Evolutionary conservation across 2,888 invertebrate species (phyloP).

Genomic region (Callyntrura guangdongensis): DNA sequence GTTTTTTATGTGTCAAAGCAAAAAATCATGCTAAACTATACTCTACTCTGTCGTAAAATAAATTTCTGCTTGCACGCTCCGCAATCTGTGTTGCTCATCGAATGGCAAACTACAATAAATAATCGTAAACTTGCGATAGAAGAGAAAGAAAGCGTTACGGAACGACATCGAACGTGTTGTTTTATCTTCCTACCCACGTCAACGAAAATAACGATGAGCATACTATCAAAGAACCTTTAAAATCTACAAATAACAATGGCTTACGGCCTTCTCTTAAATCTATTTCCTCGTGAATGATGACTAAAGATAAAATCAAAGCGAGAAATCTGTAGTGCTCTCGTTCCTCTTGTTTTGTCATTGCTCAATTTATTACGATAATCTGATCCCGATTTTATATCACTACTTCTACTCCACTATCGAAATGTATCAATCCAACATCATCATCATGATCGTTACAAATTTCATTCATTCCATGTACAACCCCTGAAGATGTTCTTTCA

Average conservation of each 20-base stretch:
- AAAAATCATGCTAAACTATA: neutral
- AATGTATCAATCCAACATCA: constrained; percentile 17
- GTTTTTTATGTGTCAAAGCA: neutral
- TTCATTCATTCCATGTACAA: neutral
- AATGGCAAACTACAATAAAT: constrained; percentile 35
- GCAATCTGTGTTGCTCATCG: constrained; percentile 10
- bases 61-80: neutral
- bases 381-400: constrained; percentile 27
- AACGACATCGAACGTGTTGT: neutral
- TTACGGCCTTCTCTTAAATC: constrained; percentile 2
- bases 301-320: neutral
- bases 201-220: constrained; percentile 13
- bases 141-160: neutral
- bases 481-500: neutral
- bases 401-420: neutral
- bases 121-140: constrained; percentile 19
- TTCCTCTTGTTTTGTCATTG: neutral
- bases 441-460: neutral
- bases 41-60: constrained; percentile 1
- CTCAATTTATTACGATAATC: constrained; percentile 34
- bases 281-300: constrained; percentile 29
- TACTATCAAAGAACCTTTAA: neutral
- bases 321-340: neutral
- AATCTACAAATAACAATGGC: neutral
- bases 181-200: neutral